Evolutionary conservation across 1,140 invertebrate genomes (phyloP).

Genomic region (Orchesella cincta): DNA sequence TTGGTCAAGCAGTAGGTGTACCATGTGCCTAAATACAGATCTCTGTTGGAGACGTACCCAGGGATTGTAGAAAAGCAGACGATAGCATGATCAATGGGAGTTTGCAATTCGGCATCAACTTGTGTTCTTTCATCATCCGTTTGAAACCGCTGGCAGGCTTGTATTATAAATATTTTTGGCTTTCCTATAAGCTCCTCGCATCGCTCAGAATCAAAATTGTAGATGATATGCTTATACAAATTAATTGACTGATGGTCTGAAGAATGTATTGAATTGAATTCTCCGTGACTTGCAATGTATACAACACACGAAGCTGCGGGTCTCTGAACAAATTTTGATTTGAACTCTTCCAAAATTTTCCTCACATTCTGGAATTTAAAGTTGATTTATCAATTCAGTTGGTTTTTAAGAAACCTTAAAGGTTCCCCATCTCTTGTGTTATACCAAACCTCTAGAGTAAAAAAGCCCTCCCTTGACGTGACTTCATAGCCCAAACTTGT

Average conservation of each 20-base stretch:
- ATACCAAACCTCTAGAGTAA: too few species aligned
- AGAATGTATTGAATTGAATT: neutral
- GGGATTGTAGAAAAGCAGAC: slow-evolving; percentile 10
- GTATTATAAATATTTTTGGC: slow-evolving; percentile 41
- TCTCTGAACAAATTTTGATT: neutral
- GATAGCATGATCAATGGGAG: neutral
- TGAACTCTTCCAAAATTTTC: slow-evolving; percentile 1
- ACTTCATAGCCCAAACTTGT: neutral
- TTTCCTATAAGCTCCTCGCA: slow-evolving; percentile 32
- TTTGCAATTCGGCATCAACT: neutral
- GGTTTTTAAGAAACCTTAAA: too few species aligned
- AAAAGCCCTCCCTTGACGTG: neutral
- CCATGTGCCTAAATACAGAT: neutral
- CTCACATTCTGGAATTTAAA: neutral
- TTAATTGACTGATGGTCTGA: neutral
- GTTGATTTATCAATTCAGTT: too few species aligned
- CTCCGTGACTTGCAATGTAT: neutral
- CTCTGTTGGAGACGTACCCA: neutral
- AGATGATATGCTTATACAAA: neutral
- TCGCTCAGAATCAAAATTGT: neutral
- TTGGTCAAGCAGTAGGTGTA: slow-evolving; percentile 13
- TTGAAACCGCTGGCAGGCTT: slow-evolving; percentile 35
- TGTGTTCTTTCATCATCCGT: neutral
- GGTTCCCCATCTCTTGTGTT: too few species aligned
- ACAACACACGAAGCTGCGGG: neutral